A percentile compares a stretch with the other conserved stretches of the same genome.
Evolutionary conservation across 2,888 invertebrate genomes (phyloP).

Genomic region (Empis stercorea): DNA sequence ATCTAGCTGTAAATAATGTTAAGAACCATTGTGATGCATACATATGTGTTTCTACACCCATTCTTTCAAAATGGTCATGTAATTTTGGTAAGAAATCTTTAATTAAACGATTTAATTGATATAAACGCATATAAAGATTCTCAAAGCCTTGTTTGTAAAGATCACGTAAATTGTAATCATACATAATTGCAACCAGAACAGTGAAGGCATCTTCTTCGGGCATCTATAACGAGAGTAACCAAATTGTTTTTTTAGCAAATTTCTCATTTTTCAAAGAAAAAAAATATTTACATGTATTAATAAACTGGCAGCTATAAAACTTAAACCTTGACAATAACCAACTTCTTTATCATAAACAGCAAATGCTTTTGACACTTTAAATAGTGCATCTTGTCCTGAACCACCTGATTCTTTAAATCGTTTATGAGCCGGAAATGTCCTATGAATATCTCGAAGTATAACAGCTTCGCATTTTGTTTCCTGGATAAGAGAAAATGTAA

Average conservation of each 20-base stretch:
- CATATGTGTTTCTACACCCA: constrained; percentile 92
- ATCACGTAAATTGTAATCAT: constrained; percentile 85
- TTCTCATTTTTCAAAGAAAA: neutral
- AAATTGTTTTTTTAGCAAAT: neutral
- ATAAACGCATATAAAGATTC: constrained; percentile 84
- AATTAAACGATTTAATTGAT: constrained; percentile 84
- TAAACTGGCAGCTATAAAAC: constrained; percentile 92
- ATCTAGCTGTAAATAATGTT: constrained; percentile 97
- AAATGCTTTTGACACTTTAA: constrained; percentile 93
- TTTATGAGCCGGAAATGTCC: constrained; percentile 98
- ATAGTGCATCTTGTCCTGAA: constrained; percentile 88
- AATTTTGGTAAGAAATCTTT: constrained; percentile 72
- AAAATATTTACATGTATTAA: constrained; percentile 72
- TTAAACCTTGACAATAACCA: constrained; percentile 97
- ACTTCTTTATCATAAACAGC: constrained; percentile 96
- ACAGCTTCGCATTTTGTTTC: constrained; percentile 91
- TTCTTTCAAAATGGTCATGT: constrained; percentile 67
- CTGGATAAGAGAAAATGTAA: too few relatives aligned
- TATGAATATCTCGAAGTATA: constrained; percentile 90
- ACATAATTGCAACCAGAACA: constrained; percentile 93
- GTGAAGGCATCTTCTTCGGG: constrained; percentile 99
- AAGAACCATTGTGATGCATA: constrained; percentile 99
- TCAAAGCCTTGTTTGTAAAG: constrained; percentile 96
- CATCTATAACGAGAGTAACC: too few relatives aligned
- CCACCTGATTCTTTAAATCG: constrained; percentile 94